Conservation (phyloP, 2,797 vertebrate genomes). For the Danio kyathit region DNA sequence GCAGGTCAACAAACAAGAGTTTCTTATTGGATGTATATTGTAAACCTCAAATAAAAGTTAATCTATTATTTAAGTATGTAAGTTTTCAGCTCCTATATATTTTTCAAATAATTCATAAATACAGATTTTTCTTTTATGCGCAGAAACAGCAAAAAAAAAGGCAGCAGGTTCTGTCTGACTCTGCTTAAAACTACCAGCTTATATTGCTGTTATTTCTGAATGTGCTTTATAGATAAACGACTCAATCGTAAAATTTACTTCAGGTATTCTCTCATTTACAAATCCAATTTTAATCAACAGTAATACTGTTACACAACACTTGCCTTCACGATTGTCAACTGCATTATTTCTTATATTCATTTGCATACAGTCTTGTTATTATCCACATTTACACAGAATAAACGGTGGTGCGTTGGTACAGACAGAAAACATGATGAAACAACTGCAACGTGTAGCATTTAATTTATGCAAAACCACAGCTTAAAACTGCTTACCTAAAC, state of each 20-base stretch:
- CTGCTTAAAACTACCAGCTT: background rate
- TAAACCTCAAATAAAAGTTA: too few relatives aligned
- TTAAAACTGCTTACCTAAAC: constrained; percentile 8
- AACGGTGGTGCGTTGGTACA: background rate
- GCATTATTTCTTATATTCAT: background rate
- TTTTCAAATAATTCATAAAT: too few relatives aligned
- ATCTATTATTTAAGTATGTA: too few relatives aligned
- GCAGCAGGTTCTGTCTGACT: too few relatives aligned
- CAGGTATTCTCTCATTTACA: background rate
- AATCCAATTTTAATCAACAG: background rate
- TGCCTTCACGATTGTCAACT: background rate
- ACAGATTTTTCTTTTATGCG: too few relatives aligned
- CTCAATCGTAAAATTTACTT: background rate
- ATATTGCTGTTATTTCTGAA: background rate
- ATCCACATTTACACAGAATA: background rate
- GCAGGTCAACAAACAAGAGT: too few relatives aligned
- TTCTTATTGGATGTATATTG: too few relatives aligned
- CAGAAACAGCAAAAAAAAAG: too few relatives aligned
- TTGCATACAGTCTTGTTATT: background rate
- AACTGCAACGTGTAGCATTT: background rate
- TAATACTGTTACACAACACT: background rate
- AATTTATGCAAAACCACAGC: background rate
- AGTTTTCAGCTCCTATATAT: too few relatives aligned
- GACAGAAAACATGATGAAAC: background rate
- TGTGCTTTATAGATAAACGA: background rate